phyloP scores from a whole-genome alignment of 2,888 invertebrate genomes.

The Thelaira solivaga region DNA sequence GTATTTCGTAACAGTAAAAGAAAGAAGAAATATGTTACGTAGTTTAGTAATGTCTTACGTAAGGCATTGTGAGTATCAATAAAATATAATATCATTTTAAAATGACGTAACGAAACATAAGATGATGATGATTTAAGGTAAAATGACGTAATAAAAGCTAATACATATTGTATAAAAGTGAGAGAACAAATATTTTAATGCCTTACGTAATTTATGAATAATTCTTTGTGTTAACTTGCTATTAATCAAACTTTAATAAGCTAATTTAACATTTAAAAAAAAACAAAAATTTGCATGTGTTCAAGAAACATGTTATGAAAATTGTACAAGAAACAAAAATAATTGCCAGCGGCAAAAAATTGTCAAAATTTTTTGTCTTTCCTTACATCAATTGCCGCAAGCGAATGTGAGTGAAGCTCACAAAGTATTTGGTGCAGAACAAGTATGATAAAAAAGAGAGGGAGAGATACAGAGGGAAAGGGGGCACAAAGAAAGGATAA shows the following conservation, averaged over 20 bases:
- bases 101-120: no score
- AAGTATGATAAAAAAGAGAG: slow-evolving; percentile 5
- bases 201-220: background rate
- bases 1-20: no score
- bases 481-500: slow-evolving; percentile 33
- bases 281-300: background rate
- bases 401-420: slow-evolving; percentile 23
- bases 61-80: no score
- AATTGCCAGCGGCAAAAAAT: slow-evolving; percentile 49
- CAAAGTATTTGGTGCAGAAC: slow-evolving; percentile 37
- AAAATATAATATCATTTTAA: no score
- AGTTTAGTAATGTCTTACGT: no score
- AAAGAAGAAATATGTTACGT: no score
- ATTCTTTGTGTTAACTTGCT: background rate
- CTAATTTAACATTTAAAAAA: background rate
- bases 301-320: background rate
- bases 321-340: slow-evolving; percentile 14
- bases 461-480: no score
- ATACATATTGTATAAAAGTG: no score
- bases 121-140: no score
- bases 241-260: background rate
- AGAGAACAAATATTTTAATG: no score
- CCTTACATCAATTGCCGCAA: no score
- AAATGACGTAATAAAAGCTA: no score
- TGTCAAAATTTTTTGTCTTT: slow-evolving; percentile 35